These are phyloP conservation scores for Biston betularia DNA, from an alignment of 2,888 invertebrate species.

Conservation along the genomic window DNA sequence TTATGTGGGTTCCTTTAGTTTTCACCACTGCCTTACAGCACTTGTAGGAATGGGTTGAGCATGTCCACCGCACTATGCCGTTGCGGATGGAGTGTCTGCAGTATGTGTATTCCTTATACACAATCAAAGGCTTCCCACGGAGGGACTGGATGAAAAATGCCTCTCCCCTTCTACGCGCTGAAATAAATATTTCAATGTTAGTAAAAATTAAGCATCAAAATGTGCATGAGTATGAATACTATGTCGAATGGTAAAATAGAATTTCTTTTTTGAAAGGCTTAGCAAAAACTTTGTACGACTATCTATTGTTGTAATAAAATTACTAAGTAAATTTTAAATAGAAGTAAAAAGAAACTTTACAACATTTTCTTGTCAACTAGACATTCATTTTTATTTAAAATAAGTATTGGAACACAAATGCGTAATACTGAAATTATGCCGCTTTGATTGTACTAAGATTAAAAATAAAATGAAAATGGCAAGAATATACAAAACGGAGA, in stretches of 20 bases:
- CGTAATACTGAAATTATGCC: slow-evolving; percentile 57
- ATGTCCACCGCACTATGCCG: slow-evolving; percentile 73
- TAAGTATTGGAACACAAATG: slow-evolving; percentile 66
- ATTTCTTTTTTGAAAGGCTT: too few relatives aligned
- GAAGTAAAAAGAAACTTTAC: neutral
- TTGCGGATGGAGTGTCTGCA: slow-evolving; percentile 73
- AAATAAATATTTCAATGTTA: slow-evolving; percentile 8
- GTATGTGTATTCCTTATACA: slow-evolving; percentile 74
- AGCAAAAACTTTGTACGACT: too few relatives aligned
- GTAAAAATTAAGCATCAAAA: slow-evolving; percentile 1
- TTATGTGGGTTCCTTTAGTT: slow-evolving; percentile 68
- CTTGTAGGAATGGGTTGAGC: slow-evolving; percentile 79
- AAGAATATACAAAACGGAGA: slow-evolving; percentile 65
- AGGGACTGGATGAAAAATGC: slow-evolving; percentile 76
- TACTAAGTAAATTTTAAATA: too few relatives aligned
- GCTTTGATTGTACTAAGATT: slow-evolving; percentile 62
- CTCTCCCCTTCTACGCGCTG: slow-evolving; percentile 43
- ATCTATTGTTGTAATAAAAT: too few relatives aligned
- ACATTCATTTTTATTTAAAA: slow-evolving; percentile 38
- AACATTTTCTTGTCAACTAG: neutral
- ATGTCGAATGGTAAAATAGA: too few relatives aligned
- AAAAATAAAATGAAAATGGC: slow-evolving; percentile 54
- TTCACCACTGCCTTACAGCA: slow-evolving; percentile 79
- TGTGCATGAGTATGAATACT: neutral
- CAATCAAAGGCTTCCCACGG: slow-evolving; percentile 71